A percentile compares a stretch with the other conserved stretches of the same genome.
phyloP scores from a whole-genome alignment of 2,797 vertebrate genomes.

The Epinephelus malabaricus region DNA sequence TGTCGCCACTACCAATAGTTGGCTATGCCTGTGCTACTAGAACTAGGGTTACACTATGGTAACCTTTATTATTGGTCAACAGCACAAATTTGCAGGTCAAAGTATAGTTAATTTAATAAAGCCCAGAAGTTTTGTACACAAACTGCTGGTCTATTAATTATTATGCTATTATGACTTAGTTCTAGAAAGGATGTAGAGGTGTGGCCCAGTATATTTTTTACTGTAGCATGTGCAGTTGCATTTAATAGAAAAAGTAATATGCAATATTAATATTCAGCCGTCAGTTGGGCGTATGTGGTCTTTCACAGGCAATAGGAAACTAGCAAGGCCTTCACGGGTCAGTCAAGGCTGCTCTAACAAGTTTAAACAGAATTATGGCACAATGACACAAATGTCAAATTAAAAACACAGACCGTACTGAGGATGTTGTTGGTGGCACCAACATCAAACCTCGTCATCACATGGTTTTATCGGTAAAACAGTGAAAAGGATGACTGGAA shows the following conservation, averaged over 20 bases:
- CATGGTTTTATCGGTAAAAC: conserved; percentile 17
- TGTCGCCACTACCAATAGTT: too few species aligned
- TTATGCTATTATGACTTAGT: too few species aligned
- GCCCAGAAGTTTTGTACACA: too few species aligned
- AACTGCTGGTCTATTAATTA: too few species aligned
- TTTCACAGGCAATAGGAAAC: conserved; percentile 29
- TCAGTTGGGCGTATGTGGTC: background rate
- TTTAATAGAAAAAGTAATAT: too few species aligned
- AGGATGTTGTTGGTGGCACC: conserved; percentile 19
- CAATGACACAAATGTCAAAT: background rate
- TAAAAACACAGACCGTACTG: background rate
- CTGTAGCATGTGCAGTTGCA: too few species aligned
- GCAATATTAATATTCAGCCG: background rate
- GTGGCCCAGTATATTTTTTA: too few species aligned
- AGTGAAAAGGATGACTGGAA: background rate
- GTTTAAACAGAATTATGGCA: background rate
- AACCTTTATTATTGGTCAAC: too few species aligned
- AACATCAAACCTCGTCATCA: background rate
- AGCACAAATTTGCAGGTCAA: too few species aligned
- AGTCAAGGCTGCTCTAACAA: background rate
- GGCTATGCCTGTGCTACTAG: background rate
- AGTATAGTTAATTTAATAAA: too few species aligned
- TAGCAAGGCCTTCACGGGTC: background rate
- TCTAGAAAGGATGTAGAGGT: too few species aligned
- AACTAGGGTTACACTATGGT: too few species aligned